Evolutionary conservation across 2,797 vertebrate species (phyloP).

Genomic region (Falco berigora): DNA sequence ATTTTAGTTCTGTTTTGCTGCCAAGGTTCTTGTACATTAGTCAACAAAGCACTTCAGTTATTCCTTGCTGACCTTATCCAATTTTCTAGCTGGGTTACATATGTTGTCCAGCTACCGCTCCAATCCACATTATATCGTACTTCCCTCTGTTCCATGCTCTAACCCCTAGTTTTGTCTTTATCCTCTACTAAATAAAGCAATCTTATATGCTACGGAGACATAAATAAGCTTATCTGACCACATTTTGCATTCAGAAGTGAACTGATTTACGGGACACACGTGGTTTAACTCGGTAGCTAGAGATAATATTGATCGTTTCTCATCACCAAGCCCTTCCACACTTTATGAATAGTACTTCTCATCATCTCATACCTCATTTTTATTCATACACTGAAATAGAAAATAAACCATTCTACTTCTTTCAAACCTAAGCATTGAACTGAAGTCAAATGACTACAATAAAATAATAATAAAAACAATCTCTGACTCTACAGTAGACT

Average conservation of each 20-base stretch:
- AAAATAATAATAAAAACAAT: not conserved
- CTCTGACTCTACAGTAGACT: not conserved
- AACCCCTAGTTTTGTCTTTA: not conserved
- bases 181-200: not conserved
- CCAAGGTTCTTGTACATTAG: not conserved
- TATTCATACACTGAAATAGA: not conserved
- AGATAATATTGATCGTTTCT: not conserved
- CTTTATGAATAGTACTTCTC: not conserved
- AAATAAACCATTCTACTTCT: conserved; percentile 15
- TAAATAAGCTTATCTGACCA: not conserved
- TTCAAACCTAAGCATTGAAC: not conserved
- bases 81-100: not conserved
- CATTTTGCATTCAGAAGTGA: not conserved
- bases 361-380: conserved; percentile 3
- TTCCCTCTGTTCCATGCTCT: not conserved
- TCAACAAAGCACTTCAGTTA: not conserved
- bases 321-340: not conserved
- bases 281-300: not conserved
- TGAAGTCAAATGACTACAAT: not conserved
- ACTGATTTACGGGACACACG: not conserved
- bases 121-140: not conserved
- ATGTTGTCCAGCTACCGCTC: not conserved
- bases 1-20: not conserved
- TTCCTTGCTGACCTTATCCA: not conserved
- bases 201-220: not conserved